Conservation (phyloP, 2,888 invertebrate genomes). For the Junonia oenone region DNA sequence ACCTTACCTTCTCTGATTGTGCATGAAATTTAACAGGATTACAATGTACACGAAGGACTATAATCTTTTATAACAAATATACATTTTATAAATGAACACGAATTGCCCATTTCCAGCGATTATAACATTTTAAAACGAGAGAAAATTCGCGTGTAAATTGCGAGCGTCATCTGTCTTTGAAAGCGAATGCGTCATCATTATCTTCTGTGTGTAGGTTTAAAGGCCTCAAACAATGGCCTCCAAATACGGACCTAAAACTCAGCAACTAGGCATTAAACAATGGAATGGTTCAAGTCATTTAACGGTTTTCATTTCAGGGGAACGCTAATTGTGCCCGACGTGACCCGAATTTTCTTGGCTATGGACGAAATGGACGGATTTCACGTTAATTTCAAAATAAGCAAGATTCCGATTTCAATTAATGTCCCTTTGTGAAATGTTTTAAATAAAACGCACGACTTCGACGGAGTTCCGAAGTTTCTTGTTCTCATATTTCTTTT, state of each 20-base stretch:
- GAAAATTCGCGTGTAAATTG: background rate
- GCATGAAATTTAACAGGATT: no score
- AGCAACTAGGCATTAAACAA: constrained; percentile 39
- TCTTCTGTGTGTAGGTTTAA: background rate
- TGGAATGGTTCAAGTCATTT: constrained; percentile 40
- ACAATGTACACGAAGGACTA: no score
- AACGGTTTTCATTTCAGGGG: constrained; percentile 38
- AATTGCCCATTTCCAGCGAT: no score
- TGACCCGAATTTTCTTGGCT: constrained; percentile 30
- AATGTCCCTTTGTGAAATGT: background rate
- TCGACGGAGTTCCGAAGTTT: background rate
- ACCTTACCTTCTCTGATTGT: no score
- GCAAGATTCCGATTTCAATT: background rate
- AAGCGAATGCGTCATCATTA: background rate
- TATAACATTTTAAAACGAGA: background rate
- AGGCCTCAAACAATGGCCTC: constrained; percentile 12
- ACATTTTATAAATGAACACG: no score
- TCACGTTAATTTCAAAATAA: constrained; percentile 4
- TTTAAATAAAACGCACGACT: background rate
- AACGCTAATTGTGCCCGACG: constrained; percentile 41
- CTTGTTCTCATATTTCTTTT: background rate
- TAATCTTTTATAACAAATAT: no score
- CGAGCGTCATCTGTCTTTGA: background rate
- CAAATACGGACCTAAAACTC: constrained; percentile 17
- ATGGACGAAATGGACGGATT: constrained; percentile 26